phyloP scores from a whole-genome alignment of 2,113 vertebrate species.

The Toxostoma redivivum region DNA sequence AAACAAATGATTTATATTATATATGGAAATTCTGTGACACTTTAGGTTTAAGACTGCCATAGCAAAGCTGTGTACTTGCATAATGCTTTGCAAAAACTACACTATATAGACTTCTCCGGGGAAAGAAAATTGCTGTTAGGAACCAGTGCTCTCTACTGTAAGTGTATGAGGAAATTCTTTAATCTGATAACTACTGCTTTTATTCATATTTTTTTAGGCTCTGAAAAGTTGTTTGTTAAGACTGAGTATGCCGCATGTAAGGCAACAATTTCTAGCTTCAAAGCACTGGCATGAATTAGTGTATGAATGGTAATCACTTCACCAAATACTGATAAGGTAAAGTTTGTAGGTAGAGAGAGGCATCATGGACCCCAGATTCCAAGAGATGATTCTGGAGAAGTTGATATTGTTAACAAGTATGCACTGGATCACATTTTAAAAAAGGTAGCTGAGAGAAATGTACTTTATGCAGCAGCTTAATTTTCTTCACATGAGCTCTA shows the following conservation, averaged over 20 bases:
- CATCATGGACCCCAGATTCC: background rate
- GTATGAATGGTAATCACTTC: background rate
- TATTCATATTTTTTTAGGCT: background rate
- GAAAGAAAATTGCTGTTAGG: background rate
- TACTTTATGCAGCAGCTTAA: background rate
- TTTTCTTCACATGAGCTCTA: background rate
- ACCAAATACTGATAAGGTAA: background rate
- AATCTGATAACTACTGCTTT: background rate
- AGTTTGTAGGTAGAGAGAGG: background rate
- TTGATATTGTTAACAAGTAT: background rate
- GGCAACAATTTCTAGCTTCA: background rate
- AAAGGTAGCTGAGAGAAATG: background rate
- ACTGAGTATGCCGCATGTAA: background rate
- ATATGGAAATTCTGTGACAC: background rate
- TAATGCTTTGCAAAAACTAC: background rate
- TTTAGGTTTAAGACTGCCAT: background rate
- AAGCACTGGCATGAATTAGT: background rate
- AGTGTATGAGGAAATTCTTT: background rate
- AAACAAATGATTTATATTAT: background rate
- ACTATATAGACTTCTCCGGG: background rate
- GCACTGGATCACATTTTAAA: background rate
- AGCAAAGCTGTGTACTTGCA: background rate
- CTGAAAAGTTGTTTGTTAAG: background rate
- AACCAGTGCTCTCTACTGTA: background rate
- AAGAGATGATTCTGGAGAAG: background rate